Conservation (phyloP, 2,113 vertebrate genomes). For the Sporophila hypoxantha region DNA sequence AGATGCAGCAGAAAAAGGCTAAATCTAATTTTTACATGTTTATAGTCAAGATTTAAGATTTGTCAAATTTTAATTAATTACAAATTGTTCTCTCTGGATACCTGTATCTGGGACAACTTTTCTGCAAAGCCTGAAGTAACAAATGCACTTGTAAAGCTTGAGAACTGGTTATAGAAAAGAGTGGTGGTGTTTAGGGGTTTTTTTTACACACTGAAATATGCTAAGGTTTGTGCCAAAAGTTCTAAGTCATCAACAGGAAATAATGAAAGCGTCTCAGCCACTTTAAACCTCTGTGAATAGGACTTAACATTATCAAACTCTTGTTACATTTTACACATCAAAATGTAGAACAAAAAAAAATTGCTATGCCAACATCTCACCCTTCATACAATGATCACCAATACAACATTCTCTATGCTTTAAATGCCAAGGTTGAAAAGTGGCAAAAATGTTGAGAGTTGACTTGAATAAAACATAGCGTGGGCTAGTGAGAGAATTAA, state of each 20-base stretch:
- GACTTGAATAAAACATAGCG: not conserved
- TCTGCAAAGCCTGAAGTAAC: not conserved
- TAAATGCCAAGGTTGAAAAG: not conserved
- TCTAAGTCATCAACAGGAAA: not conserved
- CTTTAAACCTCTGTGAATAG: not conserved
- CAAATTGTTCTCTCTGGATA: not conserved
- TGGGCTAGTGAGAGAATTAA: not conserved
- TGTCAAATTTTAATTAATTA: not conserved
- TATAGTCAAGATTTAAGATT: not conserved
- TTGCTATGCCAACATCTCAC: not conserved
- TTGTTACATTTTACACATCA: not conserved
- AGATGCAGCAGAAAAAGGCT: not conserved
- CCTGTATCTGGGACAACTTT: not conserved
- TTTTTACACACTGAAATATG: not conserved
- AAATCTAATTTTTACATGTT: not conserved
- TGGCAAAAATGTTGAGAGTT: not conserved
- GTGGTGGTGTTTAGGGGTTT: not conserved
- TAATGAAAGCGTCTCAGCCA: not conserved
- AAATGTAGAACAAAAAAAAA: not conserved
- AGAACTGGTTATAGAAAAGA: not conserved
- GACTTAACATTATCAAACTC: not conserved
- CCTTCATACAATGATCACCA: not conserved
- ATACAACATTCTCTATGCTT: not conserved
- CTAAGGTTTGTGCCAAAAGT: not conserved
- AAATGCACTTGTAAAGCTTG: not conserved